A percentile compares a stretch with the other conserved stretches of the same genome.
Conservation (phyloP, 2,113 vertebrate species). For the Ceyx melanurus region DNA sequence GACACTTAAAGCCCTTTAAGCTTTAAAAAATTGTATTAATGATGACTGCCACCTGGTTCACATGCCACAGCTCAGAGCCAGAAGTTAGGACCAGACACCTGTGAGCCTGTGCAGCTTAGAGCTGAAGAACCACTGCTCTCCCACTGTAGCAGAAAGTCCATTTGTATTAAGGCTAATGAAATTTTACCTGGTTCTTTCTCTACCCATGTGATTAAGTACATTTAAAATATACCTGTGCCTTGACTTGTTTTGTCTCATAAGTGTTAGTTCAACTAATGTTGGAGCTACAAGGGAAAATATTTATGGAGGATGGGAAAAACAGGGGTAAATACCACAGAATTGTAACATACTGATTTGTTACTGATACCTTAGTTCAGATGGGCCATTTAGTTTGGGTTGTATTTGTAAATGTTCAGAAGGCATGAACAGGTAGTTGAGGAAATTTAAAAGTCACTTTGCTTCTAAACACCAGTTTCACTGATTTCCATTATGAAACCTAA, state of each 20-base stretch:
- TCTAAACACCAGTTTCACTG: not conserved
- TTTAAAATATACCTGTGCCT: not conserved
- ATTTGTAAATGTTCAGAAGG: not conserved
- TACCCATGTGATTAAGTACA: not conserved
- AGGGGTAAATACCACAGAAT: not conserved
- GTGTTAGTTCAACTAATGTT: not conserved
- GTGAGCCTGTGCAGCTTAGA: not conserved
- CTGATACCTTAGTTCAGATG: not conserved
- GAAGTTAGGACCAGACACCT: not conserved
- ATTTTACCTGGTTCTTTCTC: not conserved
- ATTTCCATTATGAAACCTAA: not conserved
- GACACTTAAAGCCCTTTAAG: constrained; percentile 47
- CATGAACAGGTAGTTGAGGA: not conserved
- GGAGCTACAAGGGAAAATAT: not conserved
- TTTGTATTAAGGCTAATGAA: not conserved
- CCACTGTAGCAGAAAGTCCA: fast-evolving
- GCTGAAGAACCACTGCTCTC: not conserved
- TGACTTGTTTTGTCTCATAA: not conserved
- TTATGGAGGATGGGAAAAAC: not conserved
- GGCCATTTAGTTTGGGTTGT: not conserved
- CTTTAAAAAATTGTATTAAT: constrained; percentile 23
- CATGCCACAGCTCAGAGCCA: constrained; percentile 31
- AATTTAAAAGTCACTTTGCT: not conserved
- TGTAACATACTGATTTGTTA: not conserved
- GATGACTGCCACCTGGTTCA: constrained; percentile 22